Base-by-base conservation (phyloP, 2,113 vertebrate genomes). In the Hassar affinis region DNA sequence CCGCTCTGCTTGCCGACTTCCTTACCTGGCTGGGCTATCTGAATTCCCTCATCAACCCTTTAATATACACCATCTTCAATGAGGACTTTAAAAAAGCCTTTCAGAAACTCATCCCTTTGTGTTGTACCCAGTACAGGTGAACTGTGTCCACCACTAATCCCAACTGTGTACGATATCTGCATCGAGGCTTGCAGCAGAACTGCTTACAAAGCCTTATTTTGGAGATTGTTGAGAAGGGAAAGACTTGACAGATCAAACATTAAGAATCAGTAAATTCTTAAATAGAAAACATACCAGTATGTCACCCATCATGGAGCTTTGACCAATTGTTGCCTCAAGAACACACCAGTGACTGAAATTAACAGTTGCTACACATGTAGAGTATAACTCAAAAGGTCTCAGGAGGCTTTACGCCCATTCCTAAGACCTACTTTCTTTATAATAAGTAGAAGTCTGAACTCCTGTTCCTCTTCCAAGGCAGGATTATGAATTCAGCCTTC, bases 61-160 rank as follows among this genome's bases (percentile, higher is more conserved):
- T 88, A 1, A 88, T 88, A 79, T 96, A 96, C 86, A 96, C 95
- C 77, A 94, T 96, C 88, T 96, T 96, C 91, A 96, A 96, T 85
- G 95, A 96, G 91, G 96, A 96, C 87, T 96, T 96, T 87, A 96
- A 96, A 86, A 96, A 95, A 91, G 95, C 96, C 71, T 96, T 96
- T 87, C 94, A 96, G 90, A 96, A 95, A 91, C 94, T 96, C 83
- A 90, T 96, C n/a, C 83, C 87, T 1, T 22, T 80, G 57, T 90
- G 86, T 64, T 96, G 95, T 62, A 91, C 89, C 81, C 91, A 91
- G 51, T 94, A 94, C 47, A 79, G 80, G 25, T 86, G 54, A 86
- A 79, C 81, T 75, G n/a, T n/a, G n/a, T n/a, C n/a, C n/a, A n/a
- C n/a, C n/a, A n/a, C n/a, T n/a, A n/a, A n/a, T n/a, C n/a, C n/a